Conservation (phyloP, 2,113 vertebrate species). For the Cyanoliseus patagonus region DNA sequence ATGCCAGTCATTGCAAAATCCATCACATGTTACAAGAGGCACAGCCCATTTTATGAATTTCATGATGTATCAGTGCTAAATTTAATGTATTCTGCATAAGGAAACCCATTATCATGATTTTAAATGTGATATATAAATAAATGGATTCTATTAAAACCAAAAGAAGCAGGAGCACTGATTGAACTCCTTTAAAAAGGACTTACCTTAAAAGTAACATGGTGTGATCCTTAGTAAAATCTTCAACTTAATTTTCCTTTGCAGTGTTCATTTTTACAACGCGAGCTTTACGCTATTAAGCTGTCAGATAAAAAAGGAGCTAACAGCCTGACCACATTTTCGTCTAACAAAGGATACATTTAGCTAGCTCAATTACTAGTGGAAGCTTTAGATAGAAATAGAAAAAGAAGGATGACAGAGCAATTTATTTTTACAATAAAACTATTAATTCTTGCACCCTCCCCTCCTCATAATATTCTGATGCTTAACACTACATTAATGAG, state of each 20-base stretch:
- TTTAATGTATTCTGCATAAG: neutral
- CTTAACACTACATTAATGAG: slow-evolving; percentile 32
- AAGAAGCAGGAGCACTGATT: neutral
- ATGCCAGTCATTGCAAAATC: neutral
- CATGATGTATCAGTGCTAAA: slow-evolving; percentile 5
- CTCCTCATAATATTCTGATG: slow-evolving; percentile 25
- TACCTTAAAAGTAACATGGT: neutral
- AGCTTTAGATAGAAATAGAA: slow-evolving; percentile 38
- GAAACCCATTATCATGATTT: neutral
- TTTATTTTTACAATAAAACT: slow-evolving; percentile 60
- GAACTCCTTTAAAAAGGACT: neutral
- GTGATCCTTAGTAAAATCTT: slow-evolving; percentile 7
- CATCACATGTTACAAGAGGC: neutral
- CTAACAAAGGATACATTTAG: slow-evolving; percentile 57
- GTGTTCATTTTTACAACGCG: neutral
- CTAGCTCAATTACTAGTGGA: slow-evolving; percentile 26
- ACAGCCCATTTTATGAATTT: neutral
- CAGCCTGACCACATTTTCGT: slow-evolving; percentile 12
- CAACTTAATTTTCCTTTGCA: slow-evolving; percentile 20
- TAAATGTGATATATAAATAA: neutral
- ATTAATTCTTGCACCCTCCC: slow-evolving; percentile 44
- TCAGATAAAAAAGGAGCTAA: slow-evolving; percentile 43
- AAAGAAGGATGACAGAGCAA: neutral
- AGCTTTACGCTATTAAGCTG: slow-evolving; percentile 28
- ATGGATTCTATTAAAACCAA: slow-evolving; percentile 1